Percentiles rank a stretch among this genome's conserved stretches.
phyloP scores from a whole-genome alignment of 2,113 vertebrate genomes.

The Numenius arquata region DNA sequence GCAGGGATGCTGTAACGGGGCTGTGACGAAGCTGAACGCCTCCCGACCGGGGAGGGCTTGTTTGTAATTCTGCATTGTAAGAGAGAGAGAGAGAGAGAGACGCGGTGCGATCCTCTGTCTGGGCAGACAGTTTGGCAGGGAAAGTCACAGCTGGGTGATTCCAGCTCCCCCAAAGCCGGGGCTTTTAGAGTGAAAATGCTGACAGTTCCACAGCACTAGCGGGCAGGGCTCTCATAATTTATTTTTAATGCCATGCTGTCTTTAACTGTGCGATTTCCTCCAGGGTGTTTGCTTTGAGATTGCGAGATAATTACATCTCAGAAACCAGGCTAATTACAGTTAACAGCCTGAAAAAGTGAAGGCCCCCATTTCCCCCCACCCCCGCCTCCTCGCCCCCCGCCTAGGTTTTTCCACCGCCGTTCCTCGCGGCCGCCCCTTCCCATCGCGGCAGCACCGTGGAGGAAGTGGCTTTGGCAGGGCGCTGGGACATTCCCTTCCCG shows the following conservation, averaged over 20 bases:
- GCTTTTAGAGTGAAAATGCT: constrained; percentile 49
- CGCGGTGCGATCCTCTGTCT: fast-evolving
- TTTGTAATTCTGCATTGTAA: background rate
- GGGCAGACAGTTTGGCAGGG: constrained; percentile 28
- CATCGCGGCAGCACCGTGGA: background rate
- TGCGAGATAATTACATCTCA: constrained; percentile 81
- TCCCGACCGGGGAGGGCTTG: background rate
- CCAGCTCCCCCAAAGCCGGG: constrained; percentile 15
- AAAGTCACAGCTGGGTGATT: constrained; percentile 42
- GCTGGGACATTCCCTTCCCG: background rate
- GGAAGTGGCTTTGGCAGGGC: constrained; percentile 14
- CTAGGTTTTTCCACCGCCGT: background rate
- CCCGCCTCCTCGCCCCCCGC: background rate
- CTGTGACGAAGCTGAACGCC: constrained; percentile 6
- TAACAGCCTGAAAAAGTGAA: constrained; percentile 79
- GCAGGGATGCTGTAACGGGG: background rate
- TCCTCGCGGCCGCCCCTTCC: constrained; percentile 9
- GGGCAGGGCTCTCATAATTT: constrained; percentile 73
- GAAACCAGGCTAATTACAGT: constrained; percentile 84
- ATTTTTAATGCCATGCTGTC: constrained; percentile 79
- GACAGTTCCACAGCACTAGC: constrained; percentile 54
- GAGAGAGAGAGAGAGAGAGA: background rate
- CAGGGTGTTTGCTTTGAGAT: constrained; percentile 83
- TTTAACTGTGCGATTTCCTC: constrained; percentile 80
- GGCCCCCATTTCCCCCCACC: constrained; percentile 12